A percentile compares a stretch with the other conserved stretches of the same genome.
Evolutionary conservation across 2,113 vertebrate genomes (phyloP).

Genomic region (Macroglossus sobrinus): DNA sequence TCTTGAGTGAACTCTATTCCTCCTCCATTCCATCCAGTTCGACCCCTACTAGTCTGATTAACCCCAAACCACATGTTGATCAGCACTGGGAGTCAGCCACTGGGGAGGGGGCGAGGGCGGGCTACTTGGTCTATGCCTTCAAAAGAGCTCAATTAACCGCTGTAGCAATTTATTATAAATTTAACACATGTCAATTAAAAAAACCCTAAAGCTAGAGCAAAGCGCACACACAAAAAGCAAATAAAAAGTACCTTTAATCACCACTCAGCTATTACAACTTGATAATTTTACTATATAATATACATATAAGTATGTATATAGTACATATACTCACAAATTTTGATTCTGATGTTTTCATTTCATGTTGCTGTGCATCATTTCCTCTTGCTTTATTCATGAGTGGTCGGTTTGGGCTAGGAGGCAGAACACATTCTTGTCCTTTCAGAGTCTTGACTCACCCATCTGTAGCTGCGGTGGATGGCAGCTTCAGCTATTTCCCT

Average conservation of each 20-base stretch:
- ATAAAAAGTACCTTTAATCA: background rate
- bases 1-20: background rate
- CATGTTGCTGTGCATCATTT: background rate
- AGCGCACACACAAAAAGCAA: background rate
- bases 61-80: background rate
- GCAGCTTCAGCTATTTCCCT: background rate
- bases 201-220: background rate
- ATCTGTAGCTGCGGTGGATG: background rate
- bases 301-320: background rate
- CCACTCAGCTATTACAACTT: background rate
- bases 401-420: background rate
- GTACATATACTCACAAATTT: background rate
- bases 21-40: background rate
- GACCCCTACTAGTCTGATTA: background rate
- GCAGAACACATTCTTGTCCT: background rate
- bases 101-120: no score
- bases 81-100: background rate
- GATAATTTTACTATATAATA: background rate
- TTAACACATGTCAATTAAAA: background rate
- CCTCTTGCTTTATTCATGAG: background rate
- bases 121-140: background rate
- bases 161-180: background rate
- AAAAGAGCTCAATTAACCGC: background rate
- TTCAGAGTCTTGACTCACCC: background rate
- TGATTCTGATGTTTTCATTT: background rate